Base-by-base conservation (phyloP, 2,888 invertebrate species). In the Harpagoxenus sublaevis region DNA sequence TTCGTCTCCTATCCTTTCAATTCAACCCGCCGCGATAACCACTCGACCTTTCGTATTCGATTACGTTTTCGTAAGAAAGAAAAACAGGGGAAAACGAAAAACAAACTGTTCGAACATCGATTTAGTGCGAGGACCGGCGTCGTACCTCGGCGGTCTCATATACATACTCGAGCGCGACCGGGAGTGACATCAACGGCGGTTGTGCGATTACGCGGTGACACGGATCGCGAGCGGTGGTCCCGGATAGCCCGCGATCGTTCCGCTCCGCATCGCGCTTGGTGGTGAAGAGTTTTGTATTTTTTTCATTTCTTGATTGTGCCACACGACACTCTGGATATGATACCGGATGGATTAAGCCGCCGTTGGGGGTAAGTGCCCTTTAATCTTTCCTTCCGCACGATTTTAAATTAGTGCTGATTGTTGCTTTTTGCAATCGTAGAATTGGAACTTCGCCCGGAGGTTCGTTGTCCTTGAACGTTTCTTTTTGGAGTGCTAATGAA, bases 331-430 rank as follows among this genome's bases (percentile, higher is more conserved):
- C 86, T 91, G 92, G 92, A 92, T 92, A 92, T 78, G 85, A 89
- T 89, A 83, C 86, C 89, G 89, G 92, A 91, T 88, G 92, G 92
- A 92, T 92, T 92, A 92, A 86, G 70, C 63, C 75, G 68, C 75
- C 79, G 79, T 82, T 66, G 51, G 53, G 87, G 84, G 92, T 92
- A 78, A 92, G 90, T 84, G 45, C 62, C 28, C 18, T 63, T 35
- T 65, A 28, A 63, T 53, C 42, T 45, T 60, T n/a, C 39, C 53
- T 9, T 9, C 4, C 12, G 55, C 65, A n/a, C 10, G 12, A 42
- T 6, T 42, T 55, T 42, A 3, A 2, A 70, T 9, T 28, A 10
- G 28, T 2, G 6, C 6, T 15, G 9, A 35, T 63, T 6, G 31
- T 18, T 9, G 60, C 62, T 74, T n/a, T 35, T 31, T 0, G 31